Evolutionary conservation across 2,888 invertebrate genomes (phyloP), one percentile per base, ranked within the genome.

Genomic region (Siphlonurus alternatus): DNA sequence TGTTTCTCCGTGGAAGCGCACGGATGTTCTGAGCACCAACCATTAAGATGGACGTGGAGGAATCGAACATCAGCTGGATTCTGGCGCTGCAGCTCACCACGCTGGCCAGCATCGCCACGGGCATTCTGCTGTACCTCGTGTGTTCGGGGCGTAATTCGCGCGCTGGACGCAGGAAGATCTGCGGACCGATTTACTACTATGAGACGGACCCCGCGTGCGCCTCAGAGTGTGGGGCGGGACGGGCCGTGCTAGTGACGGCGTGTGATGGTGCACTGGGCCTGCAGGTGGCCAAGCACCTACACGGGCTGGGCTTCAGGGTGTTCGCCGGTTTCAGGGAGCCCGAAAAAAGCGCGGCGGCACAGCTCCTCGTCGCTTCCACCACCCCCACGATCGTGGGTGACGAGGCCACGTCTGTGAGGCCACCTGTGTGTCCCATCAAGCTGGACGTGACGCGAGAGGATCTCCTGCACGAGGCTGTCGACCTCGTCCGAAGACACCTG

Each of bases 361-460:
- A 79, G 69, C 81, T 82, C 66, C 79, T 81, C 0, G 75, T 76
- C 2, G 79, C 70, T 23, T 68, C 78, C 25, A 83, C 84, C 65
- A 76, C 84, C 59, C 77, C 81, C 1, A 83, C 83, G 23, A 84
- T 85, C 63, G 79, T 81, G 63, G 80, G 24, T 73, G 73, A 38
- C 22, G 74, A 72, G 38, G 67, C 73, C 24, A 72, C 78, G 68
- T 69, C 80, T 72, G 75, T 76, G 23, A 75, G 76, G 53, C 71
- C 75, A 64, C 78, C 83, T 65, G 81, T 89, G 62, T 83, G 87
- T 65, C 85, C 87, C 2, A 76, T 90, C 69, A 85, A 87, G 62
- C 75, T 90, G 69, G 90, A 91, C 72, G 87, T 89, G 20, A 88
- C 87, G 0, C 80, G 89, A 56, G 90, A 90, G 75, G 90, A 90